phyloP scores from a whole-genome alignment of 2,797 vertebrate species.

The Notoglanidium macrostoma region DNA sequence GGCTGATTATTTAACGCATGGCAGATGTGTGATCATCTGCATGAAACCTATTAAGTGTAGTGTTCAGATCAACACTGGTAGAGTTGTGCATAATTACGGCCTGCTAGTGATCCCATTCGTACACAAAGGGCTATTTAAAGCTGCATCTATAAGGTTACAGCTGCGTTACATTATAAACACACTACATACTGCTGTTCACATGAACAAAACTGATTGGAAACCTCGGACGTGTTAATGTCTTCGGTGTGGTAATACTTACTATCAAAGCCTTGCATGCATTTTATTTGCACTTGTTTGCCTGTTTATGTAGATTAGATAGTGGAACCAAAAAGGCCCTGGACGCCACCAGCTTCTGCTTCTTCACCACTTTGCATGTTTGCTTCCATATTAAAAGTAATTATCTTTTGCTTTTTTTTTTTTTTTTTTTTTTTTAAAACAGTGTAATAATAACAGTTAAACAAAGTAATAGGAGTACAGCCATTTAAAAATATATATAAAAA shows the following conservation, averaged over 20 bases:
- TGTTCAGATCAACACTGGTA: not conserved
- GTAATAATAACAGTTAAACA: too few relatives aligned
- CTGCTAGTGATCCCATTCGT: not conserved
- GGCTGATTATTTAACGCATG: not conserved
- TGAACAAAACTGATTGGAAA: not conserved
- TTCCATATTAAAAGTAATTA: not conserved
- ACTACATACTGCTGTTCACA: too few relatives aligned
- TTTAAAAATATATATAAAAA: too few relatives aligned
- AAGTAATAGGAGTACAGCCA: too few relatives aligned
- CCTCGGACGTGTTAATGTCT: not conserved
- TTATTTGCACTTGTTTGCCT: not conserved
- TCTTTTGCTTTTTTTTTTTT: not conserved
- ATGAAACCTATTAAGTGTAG: not conserved
- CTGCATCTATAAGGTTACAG: not conserved
- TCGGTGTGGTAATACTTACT: not conserved
- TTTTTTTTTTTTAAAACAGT: not conserved
- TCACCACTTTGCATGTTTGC: not conserved
- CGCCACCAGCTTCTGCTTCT: not conserved
- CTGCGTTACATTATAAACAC: not conserved
- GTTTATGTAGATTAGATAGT: not conserved
- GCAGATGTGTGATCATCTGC: too few relatives aligned
- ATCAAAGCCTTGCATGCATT: not conserved
- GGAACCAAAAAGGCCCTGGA: not conserved
- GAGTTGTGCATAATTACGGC: not conserved
- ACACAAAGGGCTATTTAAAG: constrained; percentile 37